Conservation (phyloP, 2,113 vertebrate genomes). For the Budorcas taxicolor region DNA sequence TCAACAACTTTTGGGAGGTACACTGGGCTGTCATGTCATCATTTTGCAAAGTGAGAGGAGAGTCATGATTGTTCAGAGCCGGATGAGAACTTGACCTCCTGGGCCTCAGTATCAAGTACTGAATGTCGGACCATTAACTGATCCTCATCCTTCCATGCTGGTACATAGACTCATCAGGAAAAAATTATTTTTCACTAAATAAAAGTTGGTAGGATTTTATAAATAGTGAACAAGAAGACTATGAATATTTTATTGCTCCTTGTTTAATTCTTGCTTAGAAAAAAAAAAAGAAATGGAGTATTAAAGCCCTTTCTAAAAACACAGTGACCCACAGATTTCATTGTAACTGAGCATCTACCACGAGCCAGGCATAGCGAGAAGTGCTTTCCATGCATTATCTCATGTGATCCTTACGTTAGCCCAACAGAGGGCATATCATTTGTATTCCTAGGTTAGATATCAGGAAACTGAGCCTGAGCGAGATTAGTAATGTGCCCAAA, state of each 20-base stretch:
- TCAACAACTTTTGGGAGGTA: not conserved
- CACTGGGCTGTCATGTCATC: not conserved
- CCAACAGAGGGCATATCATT: not conserved
- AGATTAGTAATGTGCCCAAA: not conserved
- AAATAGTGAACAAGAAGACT: not conserved
- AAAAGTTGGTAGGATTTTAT: not conserved
- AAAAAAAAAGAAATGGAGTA: constrained; percentile 6
- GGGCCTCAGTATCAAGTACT: not conserved
- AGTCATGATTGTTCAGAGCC: not conserved
- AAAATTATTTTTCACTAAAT: not conserved
- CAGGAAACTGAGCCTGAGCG: not conserved
- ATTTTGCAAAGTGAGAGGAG: not conserved
- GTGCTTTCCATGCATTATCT: not conserved
- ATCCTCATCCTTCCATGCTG: not conserved
- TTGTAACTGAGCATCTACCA: not conserved
- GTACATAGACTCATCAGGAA: not conserved
- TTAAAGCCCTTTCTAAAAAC: not conserved
- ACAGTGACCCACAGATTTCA: not conserved
- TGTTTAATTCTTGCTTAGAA: not conserved
- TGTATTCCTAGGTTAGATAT: not conserved
- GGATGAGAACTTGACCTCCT: not conserved
- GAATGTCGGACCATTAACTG: not conserved
- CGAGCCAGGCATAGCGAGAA: not conserved
- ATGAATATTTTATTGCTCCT: not conserved
- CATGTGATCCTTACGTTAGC: not conserved